Evolutionary conservation across 2,797 vertebrate species (phyloP).

Genomic region (Macropus fuliginosus): DNA sequence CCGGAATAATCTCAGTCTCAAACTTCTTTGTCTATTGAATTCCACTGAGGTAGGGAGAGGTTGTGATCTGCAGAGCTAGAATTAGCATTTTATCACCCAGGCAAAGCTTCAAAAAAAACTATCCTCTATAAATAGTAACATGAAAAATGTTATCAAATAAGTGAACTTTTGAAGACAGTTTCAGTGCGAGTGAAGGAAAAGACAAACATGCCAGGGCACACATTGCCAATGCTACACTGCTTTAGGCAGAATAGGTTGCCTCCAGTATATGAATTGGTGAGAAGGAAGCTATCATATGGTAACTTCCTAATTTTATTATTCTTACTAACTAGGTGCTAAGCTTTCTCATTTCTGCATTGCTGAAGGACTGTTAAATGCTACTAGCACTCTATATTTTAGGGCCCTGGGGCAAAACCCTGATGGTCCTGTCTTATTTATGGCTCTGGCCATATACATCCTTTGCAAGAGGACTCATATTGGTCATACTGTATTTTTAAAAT

Average conservation of each 20-base stretch:
- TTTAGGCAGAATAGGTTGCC: not conserved
- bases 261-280: not conserved
- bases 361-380: not conserved
- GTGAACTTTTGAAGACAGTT: not conserved
- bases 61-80: not conserved
- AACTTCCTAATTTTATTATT: not conserved
- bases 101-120: not conserved
- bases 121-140: not conserved
- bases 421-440: not conserved
- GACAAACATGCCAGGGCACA: not conserved
- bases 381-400: not conserved
- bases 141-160: not conserved
- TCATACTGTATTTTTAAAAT: not conserved
- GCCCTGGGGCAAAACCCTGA: not conserved
- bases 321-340: not conserved
- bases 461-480: not conserved
- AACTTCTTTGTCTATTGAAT: not conserved
- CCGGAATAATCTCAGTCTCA: not conserved
- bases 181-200: not conserved
- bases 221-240: not conserved
- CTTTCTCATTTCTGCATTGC: not conserved
- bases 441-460: not conserved
- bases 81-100: not conserved
- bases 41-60: not conserved
- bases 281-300: not conserved